Evolutionary conservation across 2,888 invertebrate species (phyloP).

Genomic region (Pseudanteris insignis): DNA sequence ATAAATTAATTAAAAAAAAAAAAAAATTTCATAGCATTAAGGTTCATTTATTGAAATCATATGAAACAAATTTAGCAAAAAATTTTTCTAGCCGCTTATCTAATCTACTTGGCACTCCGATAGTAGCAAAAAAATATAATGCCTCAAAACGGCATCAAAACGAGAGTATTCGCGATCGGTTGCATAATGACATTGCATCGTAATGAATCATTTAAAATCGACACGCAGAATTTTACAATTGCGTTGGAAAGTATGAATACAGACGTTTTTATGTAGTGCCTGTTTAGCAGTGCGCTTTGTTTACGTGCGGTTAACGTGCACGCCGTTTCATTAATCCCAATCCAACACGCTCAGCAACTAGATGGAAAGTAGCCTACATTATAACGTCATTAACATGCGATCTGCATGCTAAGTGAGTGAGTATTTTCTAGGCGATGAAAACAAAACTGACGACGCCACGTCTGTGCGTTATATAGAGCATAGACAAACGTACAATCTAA

Average conservation of each 20-base stretch:
- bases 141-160: constrained; percentile 4
- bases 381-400: constrained; percentile 50
- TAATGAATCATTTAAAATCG: constrained; percentile 34
- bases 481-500: constrained; percentile 32
- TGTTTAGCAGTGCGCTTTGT: constrained; percentile 29
- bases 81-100: too few relatives aligned
- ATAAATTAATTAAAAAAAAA: neutral
- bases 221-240: constrained; percentile 18
- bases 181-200: constrained; percentile 34
- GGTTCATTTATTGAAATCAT: too few relatives aligned
- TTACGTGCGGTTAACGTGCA: constrained; percentile 26
- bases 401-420: constrained; percentile 52
- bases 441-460: constrained; percentile 48
- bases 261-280: constrained; percentile 23
- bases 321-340: constrained; percentile 49
- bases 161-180: constrained; percentile 19
- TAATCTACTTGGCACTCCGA: too few relatives aligned
- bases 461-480: constrained; percentile 49
- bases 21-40: too few relatives aligned
- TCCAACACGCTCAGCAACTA: constrained; percentile 43
- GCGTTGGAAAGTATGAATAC: constrained; percentile 28
- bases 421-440: constrained; percentile 52
- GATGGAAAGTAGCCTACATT: constrained; percentile 55
- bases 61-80: too few relatives aligned
- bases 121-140: neutral